Conservation (phyloP, 2,113 vertebrate genomes). For the Dissostichus mawsoni region DNA sequence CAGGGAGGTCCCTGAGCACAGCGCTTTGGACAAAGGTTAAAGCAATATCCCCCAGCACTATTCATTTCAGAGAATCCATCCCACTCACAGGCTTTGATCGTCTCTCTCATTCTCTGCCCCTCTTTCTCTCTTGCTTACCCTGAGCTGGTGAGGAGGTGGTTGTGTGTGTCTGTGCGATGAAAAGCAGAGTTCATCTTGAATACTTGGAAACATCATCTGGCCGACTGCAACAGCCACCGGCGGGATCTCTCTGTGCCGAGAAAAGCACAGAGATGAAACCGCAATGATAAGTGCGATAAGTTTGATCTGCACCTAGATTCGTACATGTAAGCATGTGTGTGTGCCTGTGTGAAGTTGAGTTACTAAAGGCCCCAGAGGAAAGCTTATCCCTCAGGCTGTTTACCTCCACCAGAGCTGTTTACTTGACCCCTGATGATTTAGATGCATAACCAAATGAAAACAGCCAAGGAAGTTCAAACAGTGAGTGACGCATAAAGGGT, state of each 20-base stretch:
- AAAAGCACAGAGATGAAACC: conserved; percentile 31
- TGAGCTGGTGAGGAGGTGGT: conserved; percentile 62
- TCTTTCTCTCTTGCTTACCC: conserved; percentile 59
- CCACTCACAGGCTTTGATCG: conserved; percentile 80
- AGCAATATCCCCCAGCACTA: conserved; percentile 82
- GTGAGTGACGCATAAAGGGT: conserved; percentile 76
- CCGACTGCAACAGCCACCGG: conserved; percentile 38
- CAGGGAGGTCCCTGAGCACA: conserved; percentile 78
- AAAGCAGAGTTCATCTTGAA: conserved; percentile 54
- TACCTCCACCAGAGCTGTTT: conserved; percentile 81
- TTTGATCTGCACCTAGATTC: conserved; percentile 48
- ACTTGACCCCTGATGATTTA: conserved; percentile 84
- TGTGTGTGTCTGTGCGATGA: conserved; percentile 41
- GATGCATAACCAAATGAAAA: conserved; percentile 81
- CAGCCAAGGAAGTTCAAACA: conserved; percentile 79
- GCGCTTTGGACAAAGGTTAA: conserved; percentile 84
- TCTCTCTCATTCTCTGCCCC: conserved; percentile 62
- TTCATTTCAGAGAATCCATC: conserved; percentile 82
- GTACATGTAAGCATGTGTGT: not conserved
- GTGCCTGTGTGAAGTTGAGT: conserved; percentile 45
- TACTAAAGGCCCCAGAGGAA: conserved; percentile 72
- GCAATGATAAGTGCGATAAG: conserved; percentile 39
- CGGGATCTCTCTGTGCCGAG: conserved; percentile 28
- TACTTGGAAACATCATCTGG: conserved; percentile 55
- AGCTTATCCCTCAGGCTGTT: conserved; percentile 79